Evolutionary conservation across 2,113 vertebrate genomes (phyloP).

Genomic region (Ictalurus punctatus): DNA sequence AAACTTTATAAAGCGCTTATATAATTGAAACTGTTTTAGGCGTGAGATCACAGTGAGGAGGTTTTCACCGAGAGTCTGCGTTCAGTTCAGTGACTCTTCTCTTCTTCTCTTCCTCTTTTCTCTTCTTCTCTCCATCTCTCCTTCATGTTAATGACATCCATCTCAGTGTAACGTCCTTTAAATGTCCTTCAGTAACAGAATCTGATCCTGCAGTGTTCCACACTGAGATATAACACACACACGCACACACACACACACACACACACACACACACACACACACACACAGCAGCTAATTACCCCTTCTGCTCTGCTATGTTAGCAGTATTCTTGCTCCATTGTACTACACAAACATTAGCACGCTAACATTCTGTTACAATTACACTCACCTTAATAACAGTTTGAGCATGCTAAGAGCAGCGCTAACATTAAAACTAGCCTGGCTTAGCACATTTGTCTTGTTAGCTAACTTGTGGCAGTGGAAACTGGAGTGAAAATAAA

Average conservation of each 20-base stretch:
- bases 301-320: conserved; percentile 4
- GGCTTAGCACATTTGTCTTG: background rate
- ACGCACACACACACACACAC: no score
- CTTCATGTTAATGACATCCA: background rate
- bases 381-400: background rate
- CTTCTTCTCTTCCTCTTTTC: no score
- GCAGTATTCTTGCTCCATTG: background rate
- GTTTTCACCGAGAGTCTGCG: background rate
- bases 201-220: background rate
- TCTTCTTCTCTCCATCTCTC: background rate
- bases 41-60: background rate
- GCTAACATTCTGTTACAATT: background rate
- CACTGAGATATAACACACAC: background rate
- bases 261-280: conserved; percentile 33
- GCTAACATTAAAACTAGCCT: background rate
- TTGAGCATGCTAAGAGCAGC: background rate
- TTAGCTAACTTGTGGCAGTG: background rate
- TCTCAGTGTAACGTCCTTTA: background rate
- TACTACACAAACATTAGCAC: background rate
- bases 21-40: background rate
- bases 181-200: background rate
- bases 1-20: background rate
- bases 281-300: conserved; percentile 25
- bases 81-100: background rate
- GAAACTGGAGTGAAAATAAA: background rate